Evolutionary conservation across 2,113 vertebrate genomes (phyloP).

Genomic region (Mobula birostris): DNA sequence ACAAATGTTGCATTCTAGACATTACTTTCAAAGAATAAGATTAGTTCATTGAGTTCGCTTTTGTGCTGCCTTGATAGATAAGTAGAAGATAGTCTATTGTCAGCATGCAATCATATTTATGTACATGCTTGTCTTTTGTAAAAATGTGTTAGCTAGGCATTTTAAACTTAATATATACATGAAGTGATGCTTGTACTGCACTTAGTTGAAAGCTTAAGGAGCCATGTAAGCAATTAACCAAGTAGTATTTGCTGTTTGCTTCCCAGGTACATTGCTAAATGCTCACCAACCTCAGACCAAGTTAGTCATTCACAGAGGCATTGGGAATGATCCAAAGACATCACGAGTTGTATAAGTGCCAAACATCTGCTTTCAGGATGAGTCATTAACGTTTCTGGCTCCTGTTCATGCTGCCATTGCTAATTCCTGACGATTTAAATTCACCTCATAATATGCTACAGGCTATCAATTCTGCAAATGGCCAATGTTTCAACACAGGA

Average conservation of each 20-base stretch:
- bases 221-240: not conserved
- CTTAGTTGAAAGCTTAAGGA: not conserved
- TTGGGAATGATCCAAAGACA: conserved; percentile 15
- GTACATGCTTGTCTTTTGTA: not conserved
- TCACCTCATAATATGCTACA: not conserved
- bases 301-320: not conserved
- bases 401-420: not conserved
- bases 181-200: not conserved
- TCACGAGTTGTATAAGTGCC: not conserved
- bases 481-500: not conserved
- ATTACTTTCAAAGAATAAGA: not conserved
- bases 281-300: not conserved
- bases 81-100: not conserved
- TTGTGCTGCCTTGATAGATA: not conserved
- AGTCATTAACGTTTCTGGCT: not conserved
- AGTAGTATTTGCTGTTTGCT: not conserved
- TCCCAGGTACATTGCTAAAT: not conserved
- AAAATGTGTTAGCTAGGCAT: not conserved
- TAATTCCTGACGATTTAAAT: not conserved
- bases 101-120: not conserved
- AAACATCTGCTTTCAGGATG: not conserved
- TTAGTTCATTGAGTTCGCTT: not conserved
- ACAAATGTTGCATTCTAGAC: not conserved
- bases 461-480: not conserved
- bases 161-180: not conserved